phyloP scores from a whole-genome alignment of 2,888 invertebrate species.

The Automeris io region DNA sequence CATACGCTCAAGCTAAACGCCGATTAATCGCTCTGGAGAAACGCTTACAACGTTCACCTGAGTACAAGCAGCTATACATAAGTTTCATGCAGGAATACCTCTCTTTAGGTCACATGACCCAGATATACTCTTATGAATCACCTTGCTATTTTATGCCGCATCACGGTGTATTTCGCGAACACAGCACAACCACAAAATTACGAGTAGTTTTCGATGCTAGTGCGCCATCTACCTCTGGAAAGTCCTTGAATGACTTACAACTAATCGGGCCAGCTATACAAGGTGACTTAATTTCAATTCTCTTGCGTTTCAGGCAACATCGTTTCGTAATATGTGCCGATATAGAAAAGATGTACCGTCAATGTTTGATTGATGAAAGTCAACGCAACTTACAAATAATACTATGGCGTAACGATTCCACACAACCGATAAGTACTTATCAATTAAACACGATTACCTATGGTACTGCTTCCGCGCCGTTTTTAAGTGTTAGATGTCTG shows the following conservation, averaged over 20 bases:
- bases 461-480: slow-evolving; percentile 30
- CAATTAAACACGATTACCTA: too few relatives aligned
- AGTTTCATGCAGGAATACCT: not conserved
- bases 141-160: not conserved
- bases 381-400: slow-evolving; percentile 29
- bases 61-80: not conserved
- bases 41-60: not conserved
- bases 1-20: slow-evolving; percentile 2
- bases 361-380: slow-evolving; percentile 19
- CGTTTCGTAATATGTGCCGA: slow-evolving; percentile 5
- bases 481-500: slow-evolving; percentile 24
- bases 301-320: slow-evolving; percentile 9
- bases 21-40: not conserved
- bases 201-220: slow-evolving; percentile 11
- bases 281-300: slow-evolving; percentile 8
- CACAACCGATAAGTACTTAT: slow-evolving; percentile 18
- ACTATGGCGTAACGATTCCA: slow-evolving; percentile 25
- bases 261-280: slow-evolving; percentile 8
- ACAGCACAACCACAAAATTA: slow-evolving; percentile 8
- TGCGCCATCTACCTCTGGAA: not conserved
- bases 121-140: too few relatives aligned
- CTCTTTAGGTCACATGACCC: not conserved
- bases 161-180: not conserved
- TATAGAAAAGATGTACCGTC: slow-evolving; percentile 17
- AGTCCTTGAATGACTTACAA: slow-evolving; percentile 11